phyloP scores from a whole-genome alignment of 64 coral and sea anemone species.

The Platygyra sinensis region DNA sequence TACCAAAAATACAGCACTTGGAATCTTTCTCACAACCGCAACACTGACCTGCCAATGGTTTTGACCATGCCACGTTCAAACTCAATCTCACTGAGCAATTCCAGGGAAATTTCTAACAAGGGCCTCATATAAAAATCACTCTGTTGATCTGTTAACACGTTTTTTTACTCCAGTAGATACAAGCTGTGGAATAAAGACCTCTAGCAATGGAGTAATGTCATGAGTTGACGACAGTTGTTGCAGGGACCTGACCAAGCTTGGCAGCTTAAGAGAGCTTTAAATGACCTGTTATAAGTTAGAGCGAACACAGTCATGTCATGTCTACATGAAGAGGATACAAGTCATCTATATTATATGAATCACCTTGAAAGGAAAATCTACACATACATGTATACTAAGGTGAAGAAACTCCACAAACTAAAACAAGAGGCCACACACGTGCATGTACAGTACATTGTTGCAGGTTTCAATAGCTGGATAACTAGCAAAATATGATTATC shows the following conservation, averaged over 20 bases:
- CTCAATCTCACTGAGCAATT: neutral
- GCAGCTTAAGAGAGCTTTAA: constrained; percentile 21
- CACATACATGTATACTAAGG: no score
- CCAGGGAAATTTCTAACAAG: constrained; percentile 4
- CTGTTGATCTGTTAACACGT: neutral
- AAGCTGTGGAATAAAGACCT: constrained; percentile 56
- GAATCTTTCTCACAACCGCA: no score
- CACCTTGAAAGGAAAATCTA: no score
- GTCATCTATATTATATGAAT: no score
- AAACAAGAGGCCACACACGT: no score
- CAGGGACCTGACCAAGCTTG: constrained; percentile 18
- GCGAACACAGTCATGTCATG: no score
- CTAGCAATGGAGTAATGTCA: constrained; percentile 55
- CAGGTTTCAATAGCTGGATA: no score
- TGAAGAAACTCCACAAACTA: no score
- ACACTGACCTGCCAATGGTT: neutral
- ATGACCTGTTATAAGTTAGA: constrained; percentile 21
- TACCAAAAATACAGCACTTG: no score
- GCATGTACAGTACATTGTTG: no score
- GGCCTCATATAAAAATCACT: neutral
- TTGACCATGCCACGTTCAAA: neutral
- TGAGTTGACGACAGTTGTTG: constrained; percentile 24
- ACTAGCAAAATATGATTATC: no score
- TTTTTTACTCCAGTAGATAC: constrained; percentile 10
- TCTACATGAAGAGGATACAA: no score